Conservation (phyloP, 1,140 invertebrate genomes). For the Kradibia gibbosae region DNA sequence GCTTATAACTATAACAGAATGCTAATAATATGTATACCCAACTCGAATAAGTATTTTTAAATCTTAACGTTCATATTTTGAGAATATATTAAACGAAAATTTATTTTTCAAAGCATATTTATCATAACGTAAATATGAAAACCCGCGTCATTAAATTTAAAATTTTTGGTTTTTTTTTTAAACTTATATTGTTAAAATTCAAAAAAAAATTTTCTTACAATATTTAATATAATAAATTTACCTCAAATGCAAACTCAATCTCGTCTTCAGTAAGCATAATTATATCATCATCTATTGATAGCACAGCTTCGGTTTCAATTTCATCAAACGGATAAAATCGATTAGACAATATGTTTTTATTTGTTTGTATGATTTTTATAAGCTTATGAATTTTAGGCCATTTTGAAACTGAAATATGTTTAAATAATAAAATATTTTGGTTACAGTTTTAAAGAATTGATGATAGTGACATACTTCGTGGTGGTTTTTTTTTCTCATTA, state of each 20-base stretch:
- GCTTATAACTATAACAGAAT: too few relatives aligned
- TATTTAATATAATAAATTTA: slow-evolving; percentile 52
- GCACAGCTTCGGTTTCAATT: slow-evolving; percentile 93
- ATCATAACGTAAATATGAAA: too few relatives aligned
- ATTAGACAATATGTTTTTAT: slow-evolving; percentile 94
- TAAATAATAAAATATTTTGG: background rate
- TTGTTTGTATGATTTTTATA: slow-evolving; percentile 91
- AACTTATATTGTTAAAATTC: too few relatives aligned
- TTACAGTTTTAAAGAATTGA: background rate
- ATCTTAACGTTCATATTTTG: too few relatives aligned
- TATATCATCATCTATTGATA: slow-evolving; percentile 95
- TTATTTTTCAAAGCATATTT: too few relatives aligned
- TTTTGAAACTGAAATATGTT: slow-evolving; percentile 77
- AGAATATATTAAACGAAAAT: too few relatives aligned
- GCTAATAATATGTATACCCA: too few relatives aligned
- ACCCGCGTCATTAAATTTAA: too few relatives aligned
- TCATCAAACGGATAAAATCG: slow-evolving; percentile 94
- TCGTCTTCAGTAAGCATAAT: slow-evolving; percentile 95
- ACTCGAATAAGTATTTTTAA: too few relatives aligned
- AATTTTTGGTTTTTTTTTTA: too few relatives aligned
- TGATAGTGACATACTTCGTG: slow-evolving; percentile 76
- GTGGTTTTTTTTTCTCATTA: slow-evolving; percentile 90
- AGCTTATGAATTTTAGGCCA: slow-evolving; percentile 93
- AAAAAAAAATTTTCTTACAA: too few relatives aligned
- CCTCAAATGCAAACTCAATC: slow-evolving; percentile 90